These are phyloP conservation scores for Hoplias malabaricus DNA, from an alignment of 2,113 vertebrate species.

Conservation along the genomic window DNA sequence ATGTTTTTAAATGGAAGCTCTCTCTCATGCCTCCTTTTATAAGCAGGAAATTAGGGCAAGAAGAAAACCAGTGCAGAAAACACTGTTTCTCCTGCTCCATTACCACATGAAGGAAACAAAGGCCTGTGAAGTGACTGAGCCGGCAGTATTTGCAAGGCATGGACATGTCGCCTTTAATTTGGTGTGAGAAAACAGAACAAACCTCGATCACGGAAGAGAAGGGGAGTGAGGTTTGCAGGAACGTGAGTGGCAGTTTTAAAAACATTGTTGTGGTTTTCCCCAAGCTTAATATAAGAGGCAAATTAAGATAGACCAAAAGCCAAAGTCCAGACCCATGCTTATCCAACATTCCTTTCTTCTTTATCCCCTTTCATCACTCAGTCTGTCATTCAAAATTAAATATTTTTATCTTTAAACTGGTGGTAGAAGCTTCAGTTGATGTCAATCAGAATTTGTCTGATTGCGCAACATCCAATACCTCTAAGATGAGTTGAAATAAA, in stretches of 20 bases:
- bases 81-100: not conserved
- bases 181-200: constrained; percentile 26
- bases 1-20: not conserved
- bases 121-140: not conserved
- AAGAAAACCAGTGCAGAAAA: not conserved
- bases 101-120: constrained; percentile 27
- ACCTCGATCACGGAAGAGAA: constrained; percentile 12
- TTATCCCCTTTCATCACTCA: not conserved
- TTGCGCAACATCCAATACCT: too few species aligned
- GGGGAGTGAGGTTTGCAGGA: not conserved
- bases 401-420: too few species aligned
- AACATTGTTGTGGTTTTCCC: constrained; percentile 10
- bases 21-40: not conserved
- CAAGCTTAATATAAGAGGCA: not conserved
- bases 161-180: constrained; percentile 15
- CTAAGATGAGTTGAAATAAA: too few species aligned
- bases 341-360: not conserved
- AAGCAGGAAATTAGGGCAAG: not conserved
- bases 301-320: constrained; percentile 16
- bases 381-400: not conserved
- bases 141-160: not conserved
- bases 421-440: too few species aligned
- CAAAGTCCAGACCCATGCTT: not conserved
- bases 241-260: constrained; percentile 15
- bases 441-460: too few species aligned